These are phyloP conservation scores for Helostoma temminkii DNA, from an alignment of 2,797 vertebrate species.

Conservation along the genomic window DNA sequence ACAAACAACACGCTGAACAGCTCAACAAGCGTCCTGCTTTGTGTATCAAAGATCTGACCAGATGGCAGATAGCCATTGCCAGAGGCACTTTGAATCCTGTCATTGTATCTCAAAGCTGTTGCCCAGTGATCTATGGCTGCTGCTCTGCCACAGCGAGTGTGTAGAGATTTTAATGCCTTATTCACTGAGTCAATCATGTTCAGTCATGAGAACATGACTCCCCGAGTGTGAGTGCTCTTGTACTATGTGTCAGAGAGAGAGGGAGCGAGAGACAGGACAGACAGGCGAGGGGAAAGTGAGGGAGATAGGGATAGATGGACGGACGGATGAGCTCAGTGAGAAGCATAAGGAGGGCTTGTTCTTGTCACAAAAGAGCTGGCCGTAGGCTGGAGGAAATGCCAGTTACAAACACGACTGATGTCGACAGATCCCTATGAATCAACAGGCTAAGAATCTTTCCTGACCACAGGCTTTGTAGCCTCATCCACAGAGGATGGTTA, in stretches of 20 bases:
- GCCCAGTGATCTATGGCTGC: conserved; percentile 75
- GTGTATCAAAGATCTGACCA: conserved; percentile 82
- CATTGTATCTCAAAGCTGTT: conserved; percentile 79
- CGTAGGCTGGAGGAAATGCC: conserved; percentile 85
- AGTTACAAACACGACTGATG: conserved; percentile 78
- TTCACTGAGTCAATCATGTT: conserved; percentile 77
- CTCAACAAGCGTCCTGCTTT: conserved; percentile 74
- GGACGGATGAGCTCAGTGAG: conserved; percentile 82
- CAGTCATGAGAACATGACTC: conserved; percentile 83
- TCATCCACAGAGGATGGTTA: conserved; percentile 57
- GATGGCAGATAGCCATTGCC: conserved; percentile 78
- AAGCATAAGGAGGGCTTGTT: conserved; percentile 82
- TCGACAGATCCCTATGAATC: conserved; percentile 80
- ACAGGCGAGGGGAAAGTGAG: conserved; percentile 54
- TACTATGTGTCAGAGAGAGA: conserved; percentile 71
- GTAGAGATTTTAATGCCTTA: conserved; percentile 74
- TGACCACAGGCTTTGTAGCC: conserved; percentile 69
- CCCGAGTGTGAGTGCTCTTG: conserved; percentile 59
- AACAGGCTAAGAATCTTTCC: conserved; percentile 75
- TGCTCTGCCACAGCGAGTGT: conserved; percentile 63
- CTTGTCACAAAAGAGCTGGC: conserved; percentile 80
- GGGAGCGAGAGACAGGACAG: conserved; percentile 54
- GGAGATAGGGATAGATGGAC: conserved; percentile 64
- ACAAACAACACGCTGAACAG: conserved; percentile 66
- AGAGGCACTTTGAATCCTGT: conserved; percentile 74